Evolutionary conservation across 64 coral and sea anemone genomes (phyloP).

Genomic region (Exaiptasia diaphana): DNA sequence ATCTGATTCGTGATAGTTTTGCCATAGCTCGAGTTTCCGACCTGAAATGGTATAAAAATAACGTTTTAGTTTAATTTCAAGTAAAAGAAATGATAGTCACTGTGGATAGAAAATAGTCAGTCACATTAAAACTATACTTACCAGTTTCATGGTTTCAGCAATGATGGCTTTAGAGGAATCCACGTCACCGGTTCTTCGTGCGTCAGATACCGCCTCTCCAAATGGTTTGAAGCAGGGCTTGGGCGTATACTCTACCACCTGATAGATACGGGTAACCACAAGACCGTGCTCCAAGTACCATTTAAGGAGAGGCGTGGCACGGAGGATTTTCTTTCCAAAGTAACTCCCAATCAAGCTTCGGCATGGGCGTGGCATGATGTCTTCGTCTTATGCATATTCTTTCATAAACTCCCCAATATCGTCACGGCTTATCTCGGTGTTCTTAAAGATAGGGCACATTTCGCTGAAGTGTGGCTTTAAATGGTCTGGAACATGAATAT

Average conservation of each 20-base stretch:
- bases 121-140: no score
- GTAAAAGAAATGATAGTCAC: no score
- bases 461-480: constrained; percentile 13
- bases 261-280: neutral
- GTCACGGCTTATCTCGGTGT: constrained; percentile 39
- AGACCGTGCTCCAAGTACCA: constrained; percentile 6
- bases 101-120: no score
- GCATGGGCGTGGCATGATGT: neutral
- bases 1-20: constrained; percentile 16
- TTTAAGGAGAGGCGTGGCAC: neutral
- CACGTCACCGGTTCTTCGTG: no score
- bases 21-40: neutral
- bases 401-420: constrained; percentile 41
- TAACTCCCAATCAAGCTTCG: neutral
- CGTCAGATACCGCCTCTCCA: no score
- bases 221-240: no score
- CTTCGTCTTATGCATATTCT: neutral
- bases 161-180: no score
- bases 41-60: no score
- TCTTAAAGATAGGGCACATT: no score
- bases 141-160: no score
- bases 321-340: neutral
- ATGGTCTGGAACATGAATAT: constrained; percentile 1
- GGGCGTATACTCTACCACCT: neutral
- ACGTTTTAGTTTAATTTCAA: no score